Conservation (phyloP, 1,140 invertebrate genomes). For the Paraescarpia echinospica region DNA sequence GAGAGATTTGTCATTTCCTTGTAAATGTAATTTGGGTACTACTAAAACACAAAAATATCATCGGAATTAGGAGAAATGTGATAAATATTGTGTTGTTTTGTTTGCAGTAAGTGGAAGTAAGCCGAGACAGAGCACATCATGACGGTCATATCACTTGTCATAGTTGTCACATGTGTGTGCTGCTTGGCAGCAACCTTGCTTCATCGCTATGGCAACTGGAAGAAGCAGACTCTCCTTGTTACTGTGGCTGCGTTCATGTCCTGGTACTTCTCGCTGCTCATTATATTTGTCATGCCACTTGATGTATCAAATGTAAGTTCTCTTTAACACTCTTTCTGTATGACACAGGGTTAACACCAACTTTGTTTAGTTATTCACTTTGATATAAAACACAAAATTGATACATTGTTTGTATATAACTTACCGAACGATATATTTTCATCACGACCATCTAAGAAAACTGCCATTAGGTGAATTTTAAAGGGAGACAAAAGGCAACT, state of each 20-base stretch:
- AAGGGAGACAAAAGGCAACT: too few species aligned
- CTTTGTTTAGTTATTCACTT: slow-evolving; percentile 22
- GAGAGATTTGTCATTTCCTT: too few species aligned
- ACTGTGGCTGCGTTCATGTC: slow-evolving; percentile 91
- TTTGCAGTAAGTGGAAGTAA: neutral
- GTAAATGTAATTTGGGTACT: too few species aligned
- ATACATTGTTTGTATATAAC: neutral
- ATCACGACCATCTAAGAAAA: neutral
- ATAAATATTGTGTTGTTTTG: neutral
- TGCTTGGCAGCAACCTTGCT: slow-evolving; percentile 77
- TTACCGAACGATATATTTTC: slow-evolving; percentile 7
- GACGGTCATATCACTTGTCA: slow-evolving; percentile 72
- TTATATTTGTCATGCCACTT: slow-evolving; percentile 93
- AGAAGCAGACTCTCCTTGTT: slow-evolving; percentile 88
- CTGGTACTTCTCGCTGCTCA: slow-evolving; percentile 98
- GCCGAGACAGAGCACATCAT: slow-evolving; percentile 57
- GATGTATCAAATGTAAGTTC: slow-evolving; percentile 92
- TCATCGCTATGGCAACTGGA: slow-evolving; percentile 93
- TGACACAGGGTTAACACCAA: slow-evolving; percentile 23
- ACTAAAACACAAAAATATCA: too few species aligned
- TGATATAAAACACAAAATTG: slow-evolving; percentile 8
- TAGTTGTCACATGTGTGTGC: slow-evolving; percentile 77
- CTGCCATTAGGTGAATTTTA: too few species aligned
- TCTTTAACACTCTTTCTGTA: neutral
- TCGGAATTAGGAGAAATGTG: too few species aligned